These are phyloP conservation scores for Heliornis fulica DNA, from an alignment of 2,113 vertebrate genomes.

Conservation along the genomic window DNA sequence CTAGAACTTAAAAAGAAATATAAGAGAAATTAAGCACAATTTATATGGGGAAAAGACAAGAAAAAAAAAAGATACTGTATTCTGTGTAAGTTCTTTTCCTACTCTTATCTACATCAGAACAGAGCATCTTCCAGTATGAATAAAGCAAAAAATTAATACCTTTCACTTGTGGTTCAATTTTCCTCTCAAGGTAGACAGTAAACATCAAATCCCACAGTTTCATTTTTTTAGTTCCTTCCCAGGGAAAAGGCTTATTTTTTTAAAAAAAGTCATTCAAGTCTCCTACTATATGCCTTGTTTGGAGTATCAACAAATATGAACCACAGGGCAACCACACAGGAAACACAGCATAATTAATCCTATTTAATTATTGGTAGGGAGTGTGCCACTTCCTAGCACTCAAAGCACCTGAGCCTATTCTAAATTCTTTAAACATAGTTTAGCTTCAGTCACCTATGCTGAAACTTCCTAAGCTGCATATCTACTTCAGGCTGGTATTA, in stretches of 20 bases:
- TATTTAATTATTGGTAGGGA: background rate
- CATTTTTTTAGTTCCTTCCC: background rate
- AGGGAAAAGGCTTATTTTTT: background rate
- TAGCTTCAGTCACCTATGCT: background rate
- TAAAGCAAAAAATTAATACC: background rate
- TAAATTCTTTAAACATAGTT: background rate
- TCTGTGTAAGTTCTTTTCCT: background rate
- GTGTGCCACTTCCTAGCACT: background rate
- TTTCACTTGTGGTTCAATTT: background rate
- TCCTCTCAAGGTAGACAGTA: background rate
- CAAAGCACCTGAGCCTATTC: background rate
- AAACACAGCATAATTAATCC: background rate
- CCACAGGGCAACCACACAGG: background rate
- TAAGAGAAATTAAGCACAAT: background rate
- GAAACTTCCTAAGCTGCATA: background rate
- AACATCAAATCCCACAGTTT: background rate
- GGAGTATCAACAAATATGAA: background rate
- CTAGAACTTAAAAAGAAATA: background rate
- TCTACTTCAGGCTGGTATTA: background rate
- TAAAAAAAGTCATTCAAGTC: background rate
- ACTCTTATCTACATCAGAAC: background rate
- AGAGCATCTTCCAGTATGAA: background rate
- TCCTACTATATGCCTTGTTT: background rate
- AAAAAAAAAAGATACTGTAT: background rate
- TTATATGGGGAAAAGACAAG: background rate